Evolutionary conservation across 2,113 vertebrate species (phyloP).

Genomic region (Eclectus roratus): DNA sequence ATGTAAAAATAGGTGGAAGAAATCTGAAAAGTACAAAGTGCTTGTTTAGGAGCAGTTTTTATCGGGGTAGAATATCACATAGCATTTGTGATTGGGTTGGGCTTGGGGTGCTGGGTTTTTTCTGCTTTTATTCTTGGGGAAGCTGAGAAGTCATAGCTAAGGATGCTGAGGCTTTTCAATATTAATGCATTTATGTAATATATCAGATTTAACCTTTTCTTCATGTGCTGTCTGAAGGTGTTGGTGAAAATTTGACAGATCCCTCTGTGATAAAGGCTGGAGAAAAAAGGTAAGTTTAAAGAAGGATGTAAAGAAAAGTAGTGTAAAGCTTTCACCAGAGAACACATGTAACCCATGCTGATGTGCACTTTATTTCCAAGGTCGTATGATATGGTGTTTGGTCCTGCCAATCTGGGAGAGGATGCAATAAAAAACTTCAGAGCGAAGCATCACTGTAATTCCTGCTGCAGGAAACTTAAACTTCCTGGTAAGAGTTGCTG

Average conservation of each 20-base stretch:
- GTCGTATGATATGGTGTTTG: conserved; percentile 97
- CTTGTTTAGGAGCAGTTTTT: background rate
- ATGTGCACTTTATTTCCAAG: conserved; percentile 62
- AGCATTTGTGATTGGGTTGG: background rate
- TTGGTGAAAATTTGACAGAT: conserved; percentile 96
- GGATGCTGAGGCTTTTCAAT: background rate
- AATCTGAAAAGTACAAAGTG: background rate
- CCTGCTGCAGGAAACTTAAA: conserved; percentile 96
- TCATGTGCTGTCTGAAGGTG: conserved; percentile 78
- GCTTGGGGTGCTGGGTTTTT: background rate
- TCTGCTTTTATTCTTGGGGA: background rate
- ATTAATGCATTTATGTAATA: background rate
- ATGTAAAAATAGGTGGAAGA: background rate
- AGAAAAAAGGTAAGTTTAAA: conserved; percentile 88
- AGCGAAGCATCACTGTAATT: conserved; percentile 96
- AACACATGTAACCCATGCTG: background rate
- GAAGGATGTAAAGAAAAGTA: background rate
- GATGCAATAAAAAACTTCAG: conserved; percentile 97
- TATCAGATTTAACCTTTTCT: conserved; percentile 20
- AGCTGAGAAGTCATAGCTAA: background rate
- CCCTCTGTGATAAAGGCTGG: conserved; percentile 98
- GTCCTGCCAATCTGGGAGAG: conserved; percentile 95
- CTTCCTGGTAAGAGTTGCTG: conserved; percentile 86
- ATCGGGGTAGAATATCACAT: background rate
- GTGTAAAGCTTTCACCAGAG: background rate